Evolutionary conservation across 2,113 vertebrate genomes (phyloP).

Genomic region (Lanius collurio): DNA sequence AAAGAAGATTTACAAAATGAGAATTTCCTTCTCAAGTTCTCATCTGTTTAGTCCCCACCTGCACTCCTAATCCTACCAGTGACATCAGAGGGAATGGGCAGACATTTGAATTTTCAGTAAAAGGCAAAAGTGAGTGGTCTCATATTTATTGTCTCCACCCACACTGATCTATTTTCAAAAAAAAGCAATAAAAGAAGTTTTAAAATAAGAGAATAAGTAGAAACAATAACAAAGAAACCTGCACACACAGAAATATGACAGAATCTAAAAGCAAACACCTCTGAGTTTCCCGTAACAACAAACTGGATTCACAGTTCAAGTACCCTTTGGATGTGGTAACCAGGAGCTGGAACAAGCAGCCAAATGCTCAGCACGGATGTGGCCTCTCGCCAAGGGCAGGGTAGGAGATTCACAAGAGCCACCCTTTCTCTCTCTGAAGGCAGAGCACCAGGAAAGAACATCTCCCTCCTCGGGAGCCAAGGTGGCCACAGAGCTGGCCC

Average conservation of each 20-base stretch:
- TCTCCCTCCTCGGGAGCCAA: background rate
- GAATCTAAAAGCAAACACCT: background rate
- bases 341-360: background rate
- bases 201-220: background rate
- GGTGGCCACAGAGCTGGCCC: background rate
- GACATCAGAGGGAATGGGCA: background rate
- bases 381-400: background rate
- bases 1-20: conserved; percentile 42
- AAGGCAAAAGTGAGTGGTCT: background rate
- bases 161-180: background rate
- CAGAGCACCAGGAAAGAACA: background rate
- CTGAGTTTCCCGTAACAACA: background rate
- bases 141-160: background rate
- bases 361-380: background rate
- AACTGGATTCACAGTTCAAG: background rate
- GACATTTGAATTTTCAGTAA: background rate
- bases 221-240: background rate
- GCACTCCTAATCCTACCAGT: background rate
- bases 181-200: background rate
- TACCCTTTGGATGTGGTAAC: background rate
- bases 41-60: conserved; percentile 11
- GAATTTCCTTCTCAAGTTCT: conserved; percentile 12
- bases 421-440: background rate
- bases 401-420: background rate
- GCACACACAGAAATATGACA: background rate